Conservation (phyloP, 37 sponge, comb jelly and placozoan species). For the Geodia barretti region DNA sequence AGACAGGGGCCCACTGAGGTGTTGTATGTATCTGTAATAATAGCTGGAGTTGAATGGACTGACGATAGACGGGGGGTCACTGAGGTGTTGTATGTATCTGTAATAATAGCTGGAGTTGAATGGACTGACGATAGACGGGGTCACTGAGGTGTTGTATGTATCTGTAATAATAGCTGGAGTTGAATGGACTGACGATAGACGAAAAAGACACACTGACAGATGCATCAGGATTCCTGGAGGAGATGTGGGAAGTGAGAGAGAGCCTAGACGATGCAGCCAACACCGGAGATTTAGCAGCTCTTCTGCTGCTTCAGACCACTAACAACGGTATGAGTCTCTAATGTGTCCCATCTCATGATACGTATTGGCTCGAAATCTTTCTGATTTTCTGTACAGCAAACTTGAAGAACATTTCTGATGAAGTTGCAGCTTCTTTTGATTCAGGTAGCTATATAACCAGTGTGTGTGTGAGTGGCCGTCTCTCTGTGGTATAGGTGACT, state of each 20-base stretch:
- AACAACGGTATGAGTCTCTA: background rate
- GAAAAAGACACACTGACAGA: conserved; percentile 54
- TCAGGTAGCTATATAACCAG: background rate
- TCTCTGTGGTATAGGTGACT: conserved; percentile 29
- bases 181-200: conserved; percentile 35
- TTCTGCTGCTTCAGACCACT: background rate
- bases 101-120: conserved; percentile 36
- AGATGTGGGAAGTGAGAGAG: conserved; percentile 70
- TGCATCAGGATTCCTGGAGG: conserved; percentile 52
- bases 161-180: conserved; percentile 31
- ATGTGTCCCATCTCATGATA: background rate
- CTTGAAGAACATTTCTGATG: background rate
- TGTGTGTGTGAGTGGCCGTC: background rate
- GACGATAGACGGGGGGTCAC: conserved; percentile 30
- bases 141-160: conserved; percentile 3
- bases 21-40: background rate
- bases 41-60: conserved; percentile 54
- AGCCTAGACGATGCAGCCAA: conserved; percentile 12
- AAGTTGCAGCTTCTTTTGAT: conserved; percentile 18
- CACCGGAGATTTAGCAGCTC: conserved; percentile 13
- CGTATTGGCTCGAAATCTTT: no score
- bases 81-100: background rate
- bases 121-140: conserved; percentile 38
- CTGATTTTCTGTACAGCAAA: background rate
- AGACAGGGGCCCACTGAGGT: no score